A percentile compares a stretch with the other conserved stretches of the same genome.
These are phyloP conservation scores for Unio delphinus DNA, from an alignment of 2,888 invertebrate genomes.

Conservation along the genomic window DNA sequence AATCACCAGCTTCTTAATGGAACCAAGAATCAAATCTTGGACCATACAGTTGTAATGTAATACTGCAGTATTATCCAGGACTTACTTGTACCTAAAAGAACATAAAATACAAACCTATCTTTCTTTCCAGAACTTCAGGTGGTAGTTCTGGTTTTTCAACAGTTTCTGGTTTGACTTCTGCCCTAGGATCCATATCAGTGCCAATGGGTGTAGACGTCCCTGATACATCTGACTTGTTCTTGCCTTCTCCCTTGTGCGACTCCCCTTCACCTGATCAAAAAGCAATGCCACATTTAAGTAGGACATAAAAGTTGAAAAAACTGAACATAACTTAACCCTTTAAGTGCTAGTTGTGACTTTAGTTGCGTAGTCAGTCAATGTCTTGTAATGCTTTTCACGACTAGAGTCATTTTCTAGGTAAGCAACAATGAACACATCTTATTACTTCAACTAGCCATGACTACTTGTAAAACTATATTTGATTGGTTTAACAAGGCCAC, in stretches of 20 bases:
- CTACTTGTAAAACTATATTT: no score
- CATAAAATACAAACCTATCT: constrained; percentile 5
- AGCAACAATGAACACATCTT: no score
- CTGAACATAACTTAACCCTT: no score
- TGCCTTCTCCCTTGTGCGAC: constrained; percentile 2
- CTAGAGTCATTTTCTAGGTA: no score
- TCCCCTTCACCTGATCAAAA: no score
- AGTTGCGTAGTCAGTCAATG: no score
- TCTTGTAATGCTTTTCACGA: no score
- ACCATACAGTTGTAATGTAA: background rate
- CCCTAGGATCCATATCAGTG: constrained; percentile 3
- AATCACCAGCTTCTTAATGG: background rate
- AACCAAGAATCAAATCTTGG: background rate
- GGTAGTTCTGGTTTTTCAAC: constrained; percentile 7
- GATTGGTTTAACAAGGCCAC: no score
- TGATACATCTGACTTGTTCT: constrained; percentile 13
- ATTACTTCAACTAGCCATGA: no score
- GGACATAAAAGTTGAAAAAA: no score
- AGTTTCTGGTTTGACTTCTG: background rate
- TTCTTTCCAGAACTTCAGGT: constrained; percentile 3
- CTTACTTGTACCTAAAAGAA: background rate
- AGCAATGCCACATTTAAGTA: no score
- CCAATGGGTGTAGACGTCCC: constrained; percentile 22
- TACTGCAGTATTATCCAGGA: background rate
- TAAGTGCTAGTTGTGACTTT: no score